A percentile compares a stretch with the other conserved stretches of the same genome.
Evolutionary conservation across 2,888 invertebrate species (phyloP).

Genomic region (Eupeodes latifasciatus): DNA sequence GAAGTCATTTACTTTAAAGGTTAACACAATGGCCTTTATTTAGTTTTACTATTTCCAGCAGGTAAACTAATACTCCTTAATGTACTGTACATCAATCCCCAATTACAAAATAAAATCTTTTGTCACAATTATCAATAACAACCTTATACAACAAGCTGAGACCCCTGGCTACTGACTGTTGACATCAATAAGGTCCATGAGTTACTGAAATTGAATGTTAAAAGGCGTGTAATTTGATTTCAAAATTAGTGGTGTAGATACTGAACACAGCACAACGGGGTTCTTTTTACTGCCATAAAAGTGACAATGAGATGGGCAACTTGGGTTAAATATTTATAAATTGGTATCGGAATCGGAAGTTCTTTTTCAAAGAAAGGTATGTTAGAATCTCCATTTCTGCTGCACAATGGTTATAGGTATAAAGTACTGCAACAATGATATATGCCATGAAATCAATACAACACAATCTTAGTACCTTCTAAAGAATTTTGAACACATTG

Average conservation of each 20-base stretch:
- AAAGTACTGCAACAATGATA: no score
- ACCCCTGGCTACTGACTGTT: constrained; percentile 35
- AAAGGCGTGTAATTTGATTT: constrained; percentile 83
- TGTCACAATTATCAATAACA: background rate
- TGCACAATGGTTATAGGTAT: constrained; percentile 11
- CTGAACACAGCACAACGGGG: constrained; percentile 76
- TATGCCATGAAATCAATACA: constrained; percentile 2
- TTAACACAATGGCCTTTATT: no score
- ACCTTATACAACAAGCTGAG: constrained; percentile 3
- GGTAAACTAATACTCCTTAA: background rate
- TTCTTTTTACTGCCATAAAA: constrained; percentile 39
- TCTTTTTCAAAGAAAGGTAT: constrained; percentile 31
- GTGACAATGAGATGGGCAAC: constrained; percentile 37
- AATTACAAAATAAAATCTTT: background rate
- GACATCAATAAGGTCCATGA: constrained; percentile 32
- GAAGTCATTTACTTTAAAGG: no score
- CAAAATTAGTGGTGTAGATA: constrained; percentile 77
- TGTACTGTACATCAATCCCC: background rate
- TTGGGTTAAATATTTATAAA: constrained; percentile 46
- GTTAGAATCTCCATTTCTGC: constrained; percentile 39
- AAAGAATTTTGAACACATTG: background rate
- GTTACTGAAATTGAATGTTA: constrained; percentile 67
- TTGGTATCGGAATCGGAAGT: constrained; percentile 59
- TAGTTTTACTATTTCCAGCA: background rate
- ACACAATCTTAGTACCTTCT: background rate